Percentiles rank a stretch among this genome's conserved stretches.
These are phyloP conservation scores for Ornithoptera alexandrae DNA, from an alignment of 2,888 invertebrate species.

Conservation along the genomic window DNA sequence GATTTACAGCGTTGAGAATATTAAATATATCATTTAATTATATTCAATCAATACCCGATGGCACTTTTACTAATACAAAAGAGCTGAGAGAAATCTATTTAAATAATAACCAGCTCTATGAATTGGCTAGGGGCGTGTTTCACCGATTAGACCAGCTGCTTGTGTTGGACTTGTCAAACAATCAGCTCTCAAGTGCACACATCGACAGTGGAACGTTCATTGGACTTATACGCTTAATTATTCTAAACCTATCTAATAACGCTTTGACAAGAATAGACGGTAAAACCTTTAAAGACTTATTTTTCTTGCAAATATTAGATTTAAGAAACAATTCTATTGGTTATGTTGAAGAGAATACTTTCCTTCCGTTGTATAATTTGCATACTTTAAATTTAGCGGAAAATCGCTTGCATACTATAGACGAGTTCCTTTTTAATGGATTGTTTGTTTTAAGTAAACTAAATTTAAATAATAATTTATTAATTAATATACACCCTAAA, in stretches of 20 bases:
- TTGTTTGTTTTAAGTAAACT: slow-evolving; percentile 90
- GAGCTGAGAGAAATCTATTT: slow-evolving; percentile 91
- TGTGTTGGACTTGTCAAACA: slow-evolving; percentile 91
- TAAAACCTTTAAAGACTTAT: slow-evolving; percentile 91
- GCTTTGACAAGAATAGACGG: slow-evolving; percentile 90
- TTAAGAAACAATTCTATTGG: slow-evolving; percentile 92
- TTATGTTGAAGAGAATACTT: slow-evolving; percentile 92
- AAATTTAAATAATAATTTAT: slow-evolving; percentile 90
- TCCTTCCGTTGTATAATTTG: slow-evolving; percentile 92
- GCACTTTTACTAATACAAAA: slow-evolving; percentile 89
- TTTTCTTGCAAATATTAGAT: slow-evolving; percentile 92
- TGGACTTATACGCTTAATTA: slow-evolving; percentile 91
- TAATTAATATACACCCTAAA: slow-evolving; percentile 86
- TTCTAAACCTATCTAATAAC: slow-evolving; percentile 92
- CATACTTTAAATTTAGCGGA: slow-evolving; percentile 94
- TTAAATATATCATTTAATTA: slow-evolving; percentile 93
- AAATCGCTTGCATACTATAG: slow-evolving; percentile 90
- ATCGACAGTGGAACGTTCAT: slow-evolving; percentile 92
- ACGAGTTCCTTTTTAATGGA: slow-evolving; percentile 90
- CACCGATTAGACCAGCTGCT: slow-evolving; percentile 91
- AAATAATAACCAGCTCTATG: slow-evolving; percentile 91
- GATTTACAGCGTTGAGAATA: slow-evolving; percentile 87
- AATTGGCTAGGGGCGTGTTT: slow-evolving; percentile 90
- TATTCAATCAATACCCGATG: slow-evolving; percentile 88
- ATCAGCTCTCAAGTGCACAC: slow-evolving; percentile 91